Conservation (phyloP, 2,888 invertebrate genomes). For the Diarsia brunnea region DNA sequence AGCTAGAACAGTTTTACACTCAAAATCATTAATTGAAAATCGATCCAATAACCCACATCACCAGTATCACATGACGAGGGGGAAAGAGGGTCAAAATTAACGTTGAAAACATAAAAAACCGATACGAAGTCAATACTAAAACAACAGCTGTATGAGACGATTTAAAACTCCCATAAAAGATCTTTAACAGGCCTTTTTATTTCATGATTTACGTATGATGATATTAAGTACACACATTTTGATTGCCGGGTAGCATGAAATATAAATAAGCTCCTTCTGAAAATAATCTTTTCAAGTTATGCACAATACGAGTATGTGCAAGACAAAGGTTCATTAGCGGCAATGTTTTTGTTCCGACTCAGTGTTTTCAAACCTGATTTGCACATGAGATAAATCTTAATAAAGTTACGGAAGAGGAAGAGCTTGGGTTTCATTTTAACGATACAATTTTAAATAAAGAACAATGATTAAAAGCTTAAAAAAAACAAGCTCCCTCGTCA, state of each 20-base stretch:
- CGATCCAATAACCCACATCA: conserved; percentile 19
- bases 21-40: conserved; percentile 15
- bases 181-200: conserved; percentile 24
- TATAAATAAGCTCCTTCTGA: conserved; percentile 15
- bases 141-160: conserved; percentile 25
- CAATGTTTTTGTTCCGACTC: conserved; percentile 53
- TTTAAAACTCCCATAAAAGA: conserved; percentile 29
- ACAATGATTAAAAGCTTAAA: conserved; percentile 27
- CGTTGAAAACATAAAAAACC: conserved; percentile 26
- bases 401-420: conserved; percentile 62
- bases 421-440: conserved; percentile 56
- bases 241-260: conserved; percentile 26
- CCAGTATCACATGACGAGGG: conserved; percentile 35
- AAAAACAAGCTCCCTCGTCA: conserved; percentile 6
- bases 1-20: not conserved
- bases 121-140: conserved; percentile 21
- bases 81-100: conserved; percentile 35
- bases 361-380: conserved; percentile 60
- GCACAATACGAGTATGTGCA: conserved; percentile 35
- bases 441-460: conserved; percentile 37
- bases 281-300: conserved; percentile 37
- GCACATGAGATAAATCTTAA: conserved; percentile 57
- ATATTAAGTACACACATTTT: conserved; percentile 22
- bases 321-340: conserved; percentile 49
- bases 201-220: conserved; percentile 23